Evolutionary conservation across 2,797 vertebrate genomes (phyloP), one percentile per base, ranked within the genome.

Genomic region (Fratercula arctica): DNA sequence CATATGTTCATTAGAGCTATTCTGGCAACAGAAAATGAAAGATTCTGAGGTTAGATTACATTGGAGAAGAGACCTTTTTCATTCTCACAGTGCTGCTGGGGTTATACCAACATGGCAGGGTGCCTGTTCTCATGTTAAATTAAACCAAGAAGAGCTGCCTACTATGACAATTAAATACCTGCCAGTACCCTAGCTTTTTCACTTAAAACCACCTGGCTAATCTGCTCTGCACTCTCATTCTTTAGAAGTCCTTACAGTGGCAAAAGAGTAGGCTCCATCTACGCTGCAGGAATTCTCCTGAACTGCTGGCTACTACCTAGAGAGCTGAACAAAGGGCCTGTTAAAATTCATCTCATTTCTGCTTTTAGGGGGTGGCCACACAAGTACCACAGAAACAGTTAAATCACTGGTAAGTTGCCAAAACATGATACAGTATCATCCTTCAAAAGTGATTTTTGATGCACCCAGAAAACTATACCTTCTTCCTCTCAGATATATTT

Each of bases 11-110:
- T 77, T 79, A 67, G 33, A 78, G 57, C 59, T 86, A 29, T 77
- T 81, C 69, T 88, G 60, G 54, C 57, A 87, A 85, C 13, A 78
- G 60, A 92, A 85, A 90, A 95, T 81, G 39, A 90, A 90, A 74
- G 63, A 75, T 79, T 93, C 80, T 85, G 66, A 80, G 63, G 57
- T 39, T 87, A 25, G 41, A 74, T 85, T 92, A 77, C 68, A 50
- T 50, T 26, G 68, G 63, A 80, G 82, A 77, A 60, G 56, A 85
- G 66, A 31, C 53, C 51, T 88, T 82, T 85, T 95, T 76, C 57
- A 84, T 63, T 85, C 50, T 66, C 79, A 61, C 19, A 19, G 67
- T 59, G 57, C 76, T 3, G 13, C 64, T 81, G 39, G 75, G 57
- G 53, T 88, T 78, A 39, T 70, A 75, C 48, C 33, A 78, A 43